These are phyloP conservation scores for Cephus nigrinus DNA, from an alignment of 2,888 invertebrate species.

Conservation along the genomic window DNA sequence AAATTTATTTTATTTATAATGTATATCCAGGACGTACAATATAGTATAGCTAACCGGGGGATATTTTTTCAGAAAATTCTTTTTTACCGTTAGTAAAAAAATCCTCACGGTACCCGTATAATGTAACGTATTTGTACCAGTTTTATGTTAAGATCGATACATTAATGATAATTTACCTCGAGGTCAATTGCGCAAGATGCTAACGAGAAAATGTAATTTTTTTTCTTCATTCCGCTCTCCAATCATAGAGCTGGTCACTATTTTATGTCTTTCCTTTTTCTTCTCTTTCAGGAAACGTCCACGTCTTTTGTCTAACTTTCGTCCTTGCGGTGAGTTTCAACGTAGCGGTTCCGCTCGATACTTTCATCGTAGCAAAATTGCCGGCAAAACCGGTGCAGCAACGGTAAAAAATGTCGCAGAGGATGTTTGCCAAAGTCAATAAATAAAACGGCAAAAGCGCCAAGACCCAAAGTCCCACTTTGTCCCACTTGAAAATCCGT, in stretches of 20 bases:
- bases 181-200: neutral
- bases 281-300: conserved; percentile 25
- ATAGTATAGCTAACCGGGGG: neutral
- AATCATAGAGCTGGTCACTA: conserved; percentile 1
- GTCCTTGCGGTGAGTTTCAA: conserved; percentile 28
- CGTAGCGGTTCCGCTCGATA: neutral
- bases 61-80: neutral
- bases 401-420: neutral
- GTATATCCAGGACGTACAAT: neutral
- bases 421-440: neutral
- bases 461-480: neutral
- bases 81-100: too few species aligned
- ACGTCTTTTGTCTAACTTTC: conserved; percentile 22
- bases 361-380: neutral
- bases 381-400: neutral
- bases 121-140: neutral
- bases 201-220: neutral
- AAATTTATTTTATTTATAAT: neutral
- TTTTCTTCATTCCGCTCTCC: neutral
- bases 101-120: neutral
- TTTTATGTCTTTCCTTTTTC: conserved; percentile 12
- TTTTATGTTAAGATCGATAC: neutral
- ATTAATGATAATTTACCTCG: neutral
- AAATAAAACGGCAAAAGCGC: neutral
- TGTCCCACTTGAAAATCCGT: neutral